Base-by-base conservation (phyloP, 2,888 invertebrate genomes). In the Lumbricus terrestris region DNA sequence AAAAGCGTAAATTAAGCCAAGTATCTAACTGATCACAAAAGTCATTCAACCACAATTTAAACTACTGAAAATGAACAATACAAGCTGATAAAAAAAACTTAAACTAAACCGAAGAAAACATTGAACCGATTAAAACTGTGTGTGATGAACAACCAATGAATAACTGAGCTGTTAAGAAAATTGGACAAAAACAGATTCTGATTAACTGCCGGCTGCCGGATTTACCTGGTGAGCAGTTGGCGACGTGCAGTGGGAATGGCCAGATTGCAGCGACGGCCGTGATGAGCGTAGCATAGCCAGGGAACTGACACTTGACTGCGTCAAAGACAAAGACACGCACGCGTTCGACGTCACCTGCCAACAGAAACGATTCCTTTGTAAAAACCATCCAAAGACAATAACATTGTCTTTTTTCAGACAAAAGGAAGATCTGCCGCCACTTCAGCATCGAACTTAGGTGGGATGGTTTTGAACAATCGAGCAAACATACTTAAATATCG, bases 261-360 rank as follows among this genome's bases (percentile, higher is more conserved):
- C 88, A 88, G 38, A 88, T 42, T 40, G 88, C 34, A 40, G 40
- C 88, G 20, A 88, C 40, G 42, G 88, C 37, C 20, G 42, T 34
- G 15, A 42, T 23, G 20, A 88, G 37, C 8, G 88, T 42, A 37
- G 33, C 34, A 23, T 40, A 40, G 40, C 40, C 42, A 40, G 1
- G 0, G 42, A 34, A 42, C 33, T 40, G 23, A 23, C 42, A 38
- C 88, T 40, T 88, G 23, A 88, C 88, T 8, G 38, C 37, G n/a
- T 88, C 42, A 8, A 8, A 29, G 8, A 42, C 88, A 34, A 88
- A 40, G 8, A 40, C 38, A 38, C 88, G 37, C 42, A 88, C 42
- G 15, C 88, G 38, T 42, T 88, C 88, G 20, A 88, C 40, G 42
- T 88, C 38, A 29, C 88, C 88, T 88, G 42, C 20, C n/a, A 40